Percentiles rank a stretch among this genome's conserved stretches.
Conservation (phyloP, 1,140 invertebrate genomes). For the Dinothrombium tinctorium region DNA sequence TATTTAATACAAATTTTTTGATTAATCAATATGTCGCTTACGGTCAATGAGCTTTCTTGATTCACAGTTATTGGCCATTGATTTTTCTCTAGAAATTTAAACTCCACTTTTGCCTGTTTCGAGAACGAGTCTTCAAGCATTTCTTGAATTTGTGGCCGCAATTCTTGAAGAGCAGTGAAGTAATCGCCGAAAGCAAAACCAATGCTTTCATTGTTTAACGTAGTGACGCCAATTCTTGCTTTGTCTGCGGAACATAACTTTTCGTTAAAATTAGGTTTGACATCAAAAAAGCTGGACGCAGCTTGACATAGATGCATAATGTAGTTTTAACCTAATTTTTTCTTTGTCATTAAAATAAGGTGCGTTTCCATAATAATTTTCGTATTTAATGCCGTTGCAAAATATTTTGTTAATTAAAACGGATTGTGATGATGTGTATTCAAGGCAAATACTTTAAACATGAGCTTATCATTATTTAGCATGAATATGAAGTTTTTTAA, state of each 20-base stretch:
- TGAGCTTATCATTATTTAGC: too few species aligned
- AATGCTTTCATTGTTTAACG: conserved; percentile 15
- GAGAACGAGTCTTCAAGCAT: conserved; percentile 14
- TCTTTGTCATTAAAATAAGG: neutral
- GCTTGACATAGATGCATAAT: neutral
- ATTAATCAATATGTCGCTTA: conserved; percentile 19
- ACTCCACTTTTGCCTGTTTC: conserved; percentile 9
- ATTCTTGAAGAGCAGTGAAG: conserved; percentile 12
- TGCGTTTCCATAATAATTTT: neutral
- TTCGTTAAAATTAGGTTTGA: neutral
- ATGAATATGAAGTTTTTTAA: too few species aligned
- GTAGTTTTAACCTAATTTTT: neutral
- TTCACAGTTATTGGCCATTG: conserved; percentile 20
- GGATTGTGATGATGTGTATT: conserved; percentile 1
- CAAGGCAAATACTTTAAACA: too few species aligned
- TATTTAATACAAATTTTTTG: conserved; percentile 13
- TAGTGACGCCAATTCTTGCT: conserved; percentile 18
- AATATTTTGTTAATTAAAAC: neutral
- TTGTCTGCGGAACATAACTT: conserved; percentile 15
- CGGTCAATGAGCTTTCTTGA: conserved; percentile 18
- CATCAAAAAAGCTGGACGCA: neutral
- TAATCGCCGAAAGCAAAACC: conserved; percentile 19
- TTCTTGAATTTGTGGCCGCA: conserved; percentile 16
- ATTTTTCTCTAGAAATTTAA: conserved; percentile 20
- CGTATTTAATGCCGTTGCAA: neutral